phyloP scores from a whole-genome alignment of 2,797 vertebrate genomes.

The Stomatorhinus walkeri region DNA sequence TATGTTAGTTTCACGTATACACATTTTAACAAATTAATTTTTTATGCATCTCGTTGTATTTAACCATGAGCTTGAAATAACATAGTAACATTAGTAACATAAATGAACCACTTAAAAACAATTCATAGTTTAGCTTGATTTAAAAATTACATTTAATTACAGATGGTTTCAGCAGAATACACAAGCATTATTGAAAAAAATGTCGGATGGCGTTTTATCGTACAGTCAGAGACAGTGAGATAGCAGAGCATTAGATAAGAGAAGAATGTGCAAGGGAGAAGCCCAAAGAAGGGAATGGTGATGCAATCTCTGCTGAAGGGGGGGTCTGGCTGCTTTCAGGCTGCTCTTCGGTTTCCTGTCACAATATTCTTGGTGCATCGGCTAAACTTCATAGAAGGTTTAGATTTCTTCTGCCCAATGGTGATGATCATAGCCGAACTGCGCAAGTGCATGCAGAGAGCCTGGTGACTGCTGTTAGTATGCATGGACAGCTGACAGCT shows the following conservation, averaged over 20 bases:
- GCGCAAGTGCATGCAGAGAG: neutral
- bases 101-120: neutral
- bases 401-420: neutral
- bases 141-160: neutral
- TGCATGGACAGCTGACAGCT: neutral
- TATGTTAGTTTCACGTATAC: neutral
- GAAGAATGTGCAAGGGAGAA: neutral
- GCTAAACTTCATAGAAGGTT: neutral
- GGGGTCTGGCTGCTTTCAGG: neutral
- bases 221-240: neutral
- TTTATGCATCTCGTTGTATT: neutral
- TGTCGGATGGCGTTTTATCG: neutral
- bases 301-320: neutral
- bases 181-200: neutral
- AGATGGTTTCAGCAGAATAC: conserved; percentile 10
- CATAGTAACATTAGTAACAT: neutral
- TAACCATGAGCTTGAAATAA: neutral
- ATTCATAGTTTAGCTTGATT: neutral
- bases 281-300: neutral
- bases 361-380: neutral
- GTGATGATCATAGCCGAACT: neutral
- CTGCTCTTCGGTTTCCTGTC: neutral
- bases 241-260: neutral
- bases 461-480: neutral
- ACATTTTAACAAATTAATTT: neutral